Percentiles rank a stretch among this genome's conserved stretches.
phyloP scores from a whole-genome alignment of 2,113 vertebrate genomes.

The Acrocephalus arundinaceus region DNA sequence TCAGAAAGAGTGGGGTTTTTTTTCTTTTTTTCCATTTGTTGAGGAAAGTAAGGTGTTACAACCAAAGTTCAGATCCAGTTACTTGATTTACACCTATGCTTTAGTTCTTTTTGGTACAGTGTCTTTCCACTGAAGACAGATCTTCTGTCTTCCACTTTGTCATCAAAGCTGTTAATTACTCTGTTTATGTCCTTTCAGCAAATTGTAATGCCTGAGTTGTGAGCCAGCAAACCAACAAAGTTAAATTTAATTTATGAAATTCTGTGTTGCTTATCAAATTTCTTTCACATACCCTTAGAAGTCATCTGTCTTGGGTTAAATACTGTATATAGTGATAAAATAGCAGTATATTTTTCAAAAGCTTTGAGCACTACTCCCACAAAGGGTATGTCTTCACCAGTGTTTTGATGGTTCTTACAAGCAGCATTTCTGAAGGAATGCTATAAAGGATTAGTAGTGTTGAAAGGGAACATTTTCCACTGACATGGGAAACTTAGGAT shows the following conservation, averaged over 20 bases:
- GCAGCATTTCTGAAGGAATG: neutral
- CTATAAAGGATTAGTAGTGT: neutral
- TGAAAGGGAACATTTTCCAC: neutral
- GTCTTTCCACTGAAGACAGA: neutral
- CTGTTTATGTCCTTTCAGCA: neutral
- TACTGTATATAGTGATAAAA: neutral
- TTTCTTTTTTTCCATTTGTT: neutral
- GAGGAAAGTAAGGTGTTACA: neutral
- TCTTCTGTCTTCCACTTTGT: neutral
- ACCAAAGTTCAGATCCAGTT: neutral
- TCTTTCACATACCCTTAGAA: neutral
- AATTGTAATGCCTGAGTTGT: neutral
- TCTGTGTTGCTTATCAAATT: neutral
- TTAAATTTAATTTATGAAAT: neutral
- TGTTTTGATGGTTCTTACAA: neutral
- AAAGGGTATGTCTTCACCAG: neutral
- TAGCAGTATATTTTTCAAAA: neutral
- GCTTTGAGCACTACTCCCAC: neutral
- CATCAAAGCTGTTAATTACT: neutral
- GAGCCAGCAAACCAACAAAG: neutral
- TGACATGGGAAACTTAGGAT: rapidly evolving
- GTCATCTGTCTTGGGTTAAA: neutral
- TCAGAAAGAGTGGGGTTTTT: rapidly evolving
- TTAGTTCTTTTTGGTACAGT: neutral
- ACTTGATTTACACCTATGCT: neutral